Evolutionary conservation across 2,888 invertebrate genomes (phyloP).

Genomic region (Epistrophella euchroma): DNA sequence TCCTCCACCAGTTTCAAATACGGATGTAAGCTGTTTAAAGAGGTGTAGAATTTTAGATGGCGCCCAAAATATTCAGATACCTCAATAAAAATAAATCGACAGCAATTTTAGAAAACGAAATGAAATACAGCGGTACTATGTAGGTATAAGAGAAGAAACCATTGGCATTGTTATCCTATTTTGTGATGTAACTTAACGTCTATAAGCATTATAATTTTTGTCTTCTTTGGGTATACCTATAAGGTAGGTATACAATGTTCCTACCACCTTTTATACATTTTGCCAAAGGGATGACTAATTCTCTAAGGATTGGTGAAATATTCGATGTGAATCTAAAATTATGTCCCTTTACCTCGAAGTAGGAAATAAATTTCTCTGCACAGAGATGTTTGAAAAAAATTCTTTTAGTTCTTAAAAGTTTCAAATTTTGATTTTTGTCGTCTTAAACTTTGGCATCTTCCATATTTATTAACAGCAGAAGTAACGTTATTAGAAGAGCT

Average conservation of each 20-base stretch:
- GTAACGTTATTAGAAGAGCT: too few relatives aligned
- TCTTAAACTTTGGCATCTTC: neutral
- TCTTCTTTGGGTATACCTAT: conserved; percentile 8
- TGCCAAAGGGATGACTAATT: conserved; percentile 47
- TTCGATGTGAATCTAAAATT: conserved; percentile 53
- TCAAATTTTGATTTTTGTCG: too few relatives aligned
- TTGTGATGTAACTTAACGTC: neutral
- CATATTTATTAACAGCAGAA: neutral
- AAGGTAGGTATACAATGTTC: neutral
- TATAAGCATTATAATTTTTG: neutral
- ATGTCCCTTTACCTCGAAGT: conserved; percentile 43
- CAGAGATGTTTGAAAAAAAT: neutral
- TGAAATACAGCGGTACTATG: conserved; percentile 44
- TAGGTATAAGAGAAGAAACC: conserved; percentile 26
- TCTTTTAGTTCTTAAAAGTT: too few relatives aligned
- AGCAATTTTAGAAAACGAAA: conserved; percentile 60
- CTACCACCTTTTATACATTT: neutral
- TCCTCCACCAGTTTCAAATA: conserved; percentile 3
- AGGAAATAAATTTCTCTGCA: neutral
- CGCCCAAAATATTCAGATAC: conserved; percentile 52
- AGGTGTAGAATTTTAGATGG: conserved; percentile 14
- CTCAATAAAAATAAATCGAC: conserved; percentile 58
- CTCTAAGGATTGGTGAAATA: conserved; percentile 53
- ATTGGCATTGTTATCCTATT: conserved; percentile 36
- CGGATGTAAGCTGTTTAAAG: conserved; percentile 8